These are phyloP conservation scores for Echinometra lucunter DNA, from an alignment of 53 echinoderm and acorn worm genomes.

Conservation along the genomic window DNA sequence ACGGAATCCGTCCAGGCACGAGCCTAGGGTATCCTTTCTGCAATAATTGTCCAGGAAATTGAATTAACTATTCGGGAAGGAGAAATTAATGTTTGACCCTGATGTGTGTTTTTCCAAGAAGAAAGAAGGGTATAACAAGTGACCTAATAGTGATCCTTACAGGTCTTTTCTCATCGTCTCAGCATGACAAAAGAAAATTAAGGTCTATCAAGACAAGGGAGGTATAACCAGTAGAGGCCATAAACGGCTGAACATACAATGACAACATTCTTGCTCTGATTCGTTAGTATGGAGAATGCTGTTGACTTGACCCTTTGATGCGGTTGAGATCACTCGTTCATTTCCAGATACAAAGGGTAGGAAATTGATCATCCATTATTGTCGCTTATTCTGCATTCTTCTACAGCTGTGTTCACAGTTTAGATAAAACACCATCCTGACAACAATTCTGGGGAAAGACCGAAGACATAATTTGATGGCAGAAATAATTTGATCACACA, in stretches of 20 bases:
- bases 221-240: not conserved
- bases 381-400: not conserved
- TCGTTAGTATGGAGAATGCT: not conserved
- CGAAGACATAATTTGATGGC: no score
- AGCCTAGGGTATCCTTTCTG: not conserved
- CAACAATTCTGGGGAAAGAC: no score
- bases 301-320: slow-evolving; percentile 2
- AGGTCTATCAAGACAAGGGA: not conserved
- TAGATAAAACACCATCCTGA: not conserved
- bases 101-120: not conserved
- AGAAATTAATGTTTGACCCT: slow-evolving; percentile 33
- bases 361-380: not conserved
- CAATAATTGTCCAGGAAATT: slow-evolving; percentile 32
- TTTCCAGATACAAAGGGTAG: slow-evolving; percentile 6
- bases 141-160: not conserved
- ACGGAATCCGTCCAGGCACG: not conserved
- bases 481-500: no score
- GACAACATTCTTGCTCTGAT: not conserved
- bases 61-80: not conserved
- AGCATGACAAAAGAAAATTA: slow-evolving; percentile 33
- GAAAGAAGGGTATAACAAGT: not conserved
- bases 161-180: not conserved
- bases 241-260: not conserved
- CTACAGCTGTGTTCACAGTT: not conserved
- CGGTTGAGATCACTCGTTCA: slow-evolving; percentile 13